Evolutionary conservation across 2,113 vertebrate species (phyloP).

Genomic region (Colaptes auratus): DNA sequence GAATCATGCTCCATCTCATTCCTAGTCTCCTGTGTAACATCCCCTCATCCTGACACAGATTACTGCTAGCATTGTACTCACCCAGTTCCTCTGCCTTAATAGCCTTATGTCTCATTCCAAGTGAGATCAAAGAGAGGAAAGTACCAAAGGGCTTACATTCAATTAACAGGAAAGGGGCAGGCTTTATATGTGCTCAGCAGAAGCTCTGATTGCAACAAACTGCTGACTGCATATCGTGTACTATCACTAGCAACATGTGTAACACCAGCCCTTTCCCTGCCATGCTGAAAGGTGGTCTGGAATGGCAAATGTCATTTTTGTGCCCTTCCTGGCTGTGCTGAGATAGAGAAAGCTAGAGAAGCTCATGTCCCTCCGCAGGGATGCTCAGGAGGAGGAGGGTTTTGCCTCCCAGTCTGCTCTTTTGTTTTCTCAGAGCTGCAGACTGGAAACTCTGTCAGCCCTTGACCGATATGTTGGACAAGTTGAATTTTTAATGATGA

Average conservation of each 20-base stretch:
- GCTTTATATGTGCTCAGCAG: constrained; percentile 39
- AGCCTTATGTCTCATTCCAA: constrained; percentile 43
- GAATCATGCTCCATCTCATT: neutral
- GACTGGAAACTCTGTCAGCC: neutral
- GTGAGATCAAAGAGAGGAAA: constrained; percentile 63
- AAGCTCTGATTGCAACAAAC: constrained; percentile 47
- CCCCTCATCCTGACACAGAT: constrained; percentile 55
- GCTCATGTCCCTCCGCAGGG: rapidly evolving
- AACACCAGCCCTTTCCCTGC: constrained; percentile 3
- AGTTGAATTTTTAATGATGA: constrained; percentile 44
- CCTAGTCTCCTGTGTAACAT: neutral
- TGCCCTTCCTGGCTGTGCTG: neutral
- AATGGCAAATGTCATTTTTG: neutral
- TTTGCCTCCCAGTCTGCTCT: neutral
- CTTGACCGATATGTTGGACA: constrained; percentile 4
- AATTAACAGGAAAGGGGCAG: constrained; percentile 67
- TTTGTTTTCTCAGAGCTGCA: neutral
- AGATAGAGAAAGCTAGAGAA: neutral
- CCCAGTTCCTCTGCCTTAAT: constrained; percentile 60
- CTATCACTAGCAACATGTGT: neutral
- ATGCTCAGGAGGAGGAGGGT: neutral
- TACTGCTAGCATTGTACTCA: constrained; percentile 40
- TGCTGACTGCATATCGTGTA: constrained; percentile 30
- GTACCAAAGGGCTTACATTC: constrained; percentile 66
- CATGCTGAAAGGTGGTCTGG: neutral